Percentiles rank a stretch among this genome's conserved stretches.
phyloP scores from a whole-genome alignment of 2,888 invertebrate genomes.

The Polia nebulosa region DNA sequence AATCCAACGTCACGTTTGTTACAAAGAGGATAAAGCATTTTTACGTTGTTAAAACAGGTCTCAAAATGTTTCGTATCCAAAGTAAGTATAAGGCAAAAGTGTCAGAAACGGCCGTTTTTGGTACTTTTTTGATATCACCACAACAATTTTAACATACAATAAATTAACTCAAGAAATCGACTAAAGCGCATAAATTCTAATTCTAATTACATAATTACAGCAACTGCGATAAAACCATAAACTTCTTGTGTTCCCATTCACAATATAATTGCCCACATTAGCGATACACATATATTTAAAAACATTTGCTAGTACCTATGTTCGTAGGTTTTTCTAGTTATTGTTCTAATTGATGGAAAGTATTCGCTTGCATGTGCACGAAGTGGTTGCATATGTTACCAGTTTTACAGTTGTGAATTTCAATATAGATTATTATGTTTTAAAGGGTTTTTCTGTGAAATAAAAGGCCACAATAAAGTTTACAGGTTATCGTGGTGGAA shows the following conservation, averaged over 20 bases:
- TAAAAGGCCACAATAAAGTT: background rate
- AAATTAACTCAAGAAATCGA: constrained; percentile 33
- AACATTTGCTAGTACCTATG: constrained; percentile 48
- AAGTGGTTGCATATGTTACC: constrained; percentile 52
- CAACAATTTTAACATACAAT: constrained; percentile 1
- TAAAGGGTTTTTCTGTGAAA: constrained; percentile 34
- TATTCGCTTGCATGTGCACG: constrained; percentile 75
- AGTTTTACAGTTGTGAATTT: constrained; percentile 49
- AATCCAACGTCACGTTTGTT: too few species aligned
- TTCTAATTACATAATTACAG: constrained; percentile 56
- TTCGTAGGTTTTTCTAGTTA: constrained; percentile 66
- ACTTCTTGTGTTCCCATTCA: constrained; percentile 54
- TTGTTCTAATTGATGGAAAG: constrained; percentile 74
- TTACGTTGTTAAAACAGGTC: too few species aligned
- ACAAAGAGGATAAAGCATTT: too few species aligned
- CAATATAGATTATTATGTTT: constrained; percentile 34
- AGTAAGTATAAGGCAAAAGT: too few species aligned
- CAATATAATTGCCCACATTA: constrained; percentile 61
- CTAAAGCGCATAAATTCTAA: constrained; percentile 34
- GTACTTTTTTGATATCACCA: too few species aligned
- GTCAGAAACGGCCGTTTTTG: too few species aligned
- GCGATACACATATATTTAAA: constrained; percentile 56
- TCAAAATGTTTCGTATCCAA: too few species aligned
- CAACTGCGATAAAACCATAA: constrained; percentile 51
- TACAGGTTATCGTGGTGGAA: background rate